Base-by-base conservation (phyloP, 2,888 invertebrate genomes). In the Mycalesis mineus region DNA sequence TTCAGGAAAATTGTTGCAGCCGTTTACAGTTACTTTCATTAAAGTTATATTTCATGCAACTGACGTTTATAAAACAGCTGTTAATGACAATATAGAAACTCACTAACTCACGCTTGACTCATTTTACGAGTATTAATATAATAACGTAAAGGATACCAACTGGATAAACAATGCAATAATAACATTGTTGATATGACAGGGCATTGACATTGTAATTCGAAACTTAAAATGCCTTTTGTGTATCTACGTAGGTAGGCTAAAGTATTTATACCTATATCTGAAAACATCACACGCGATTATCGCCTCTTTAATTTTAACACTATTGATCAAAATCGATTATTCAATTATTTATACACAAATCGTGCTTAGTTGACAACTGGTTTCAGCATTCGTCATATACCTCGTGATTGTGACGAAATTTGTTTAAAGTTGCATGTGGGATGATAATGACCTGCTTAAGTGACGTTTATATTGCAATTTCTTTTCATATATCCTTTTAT, bases 351-450 rank as follows among this genome's bases (percentile, higher is more conserved):
- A 22, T 22, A 5, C 5, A 22, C 5, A 22, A 11, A 9, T 9
- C 0, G 5, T 11, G 3, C 11, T 41, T 9, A 17, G 56, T 31
- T 36, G 17, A 14, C 53, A 57, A 57, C 60, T 57, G 57, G 60
- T 61, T 57, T 55, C 57, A 57, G 47, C 31, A 55, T 55, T 54
- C 13, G 52, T 56, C 50, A 37, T 49, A 4, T 40, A 37, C 44
- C 49, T 48, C 36, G 50, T 54, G 47, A 56, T 50, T 14, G 11
- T 57, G 45, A 50, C 48, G 55, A 55, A 59, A 58, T 45, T 48
- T 22, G 54, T 61, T 40, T 45, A 59, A 37, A 17, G 13, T 47
- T n/a, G n/a, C 40, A 31, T 37, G 33, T 47, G 11, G 15, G 45
- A 9, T 14, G 15, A 22, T 22, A n/a, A n/a, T 51, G 13, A 40